Evolutionary conservation across 1,140 invertebrate species (phyloP), one percentile per base, ranked within the genome.

Genomic region (Cotesia typhae): DNA sequence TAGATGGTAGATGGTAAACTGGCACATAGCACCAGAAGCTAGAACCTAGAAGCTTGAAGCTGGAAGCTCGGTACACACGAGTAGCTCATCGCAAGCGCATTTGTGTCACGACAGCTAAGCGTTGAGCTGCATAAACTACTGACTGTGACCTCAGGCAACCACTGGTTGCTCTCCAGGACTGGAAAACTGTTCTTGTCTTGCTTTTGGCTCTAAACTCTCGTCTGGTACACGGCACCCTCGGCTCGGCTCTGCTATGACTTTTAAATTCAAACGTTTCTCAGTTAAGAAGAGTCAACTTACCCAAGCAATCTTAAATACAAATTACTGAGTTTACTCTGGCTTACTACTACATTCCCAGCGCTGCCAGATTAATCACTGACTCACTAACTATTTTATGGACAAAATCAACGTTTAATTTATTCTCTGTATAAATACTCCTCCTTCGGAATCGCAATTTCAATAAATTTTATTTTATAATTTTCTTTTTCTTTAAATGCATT

Each of bases 61-160:
- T 55, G 53, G 47, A 5, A 55, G 12, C 53, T 14, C 17, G n/a
- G 14, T 28, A 59, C 14, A 28, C 57, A 64, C 64, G 41, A 66
- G 14, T 51, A 52, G 64, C 64, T 66, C 47, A 66, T 66, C 36
- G 41, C 64, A 51, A 47, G 36, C 38, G 64, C 53, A 68, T 68
- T 59, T 53, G 52, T 57, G 51, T 64, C 70, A 65, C 70, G 28
- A 64, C 52, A 17, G n/a, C 41, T 47, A 41, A 28, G 35, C 51
- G 52, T 52, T 63, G 57, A 65, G 66, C 20, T 78, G 64, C 73
- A 75, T 41, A 69, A 38, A 37, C 57, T 67, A 63, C 41, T 47
- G 41, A 47, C 41, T 47, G 41, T 76, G 75, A 77, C 71, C 73
- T 78, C 71, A 59, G 37, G 52, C 74, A 75, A 79, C 78, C 78